These are phyloP conservation scores for Hermetia illucens DNA, from an alignment of 1,140 invertebrate genomes.

Conservation along the genomic window DNA sequence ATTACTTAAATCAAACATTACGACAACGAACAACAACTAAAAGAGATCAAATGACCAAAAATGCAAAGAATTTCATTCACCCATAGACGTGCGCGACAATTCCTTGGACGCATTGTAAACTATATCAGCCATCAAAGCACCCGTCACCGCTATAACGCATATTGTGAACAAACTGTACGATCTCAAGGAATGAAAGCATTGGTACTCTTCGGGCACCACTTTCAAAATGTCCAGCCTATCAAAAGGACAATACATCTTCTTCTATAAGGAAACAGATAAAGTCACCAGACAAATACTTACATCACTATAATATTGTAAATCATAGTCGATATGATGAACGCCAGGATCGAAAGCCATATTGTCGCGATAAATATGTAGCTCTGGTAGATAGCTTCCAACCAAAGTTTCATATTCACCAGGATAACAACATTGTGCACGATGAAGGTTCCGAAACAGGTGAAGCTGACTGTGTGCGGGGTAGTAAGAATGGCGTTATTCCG, in stretches of 20 bases:
- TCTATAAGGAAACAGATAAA: neutral
- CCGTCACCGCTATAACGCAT: neutral
- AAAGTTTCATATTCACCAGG: slow-evolving; percentile 40
- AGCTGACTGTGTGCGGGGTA: slow-evolving; percentile 31
- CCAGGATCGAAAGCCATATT: slow-evolving; percentile 40
- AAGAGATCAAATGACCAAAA: too few relatives aligned
- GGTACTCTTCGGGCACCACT: neutral
- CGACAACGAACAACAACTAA: too few relatives aligned
- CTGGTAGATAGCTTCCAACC: slow-evolving; percentile 49
- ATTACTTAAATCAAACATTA: too few relatives aligned
- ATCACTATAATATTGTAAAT: slow-evolving; percentile 41
- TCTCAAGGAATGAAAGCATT: slow-evolving; percentile 6
- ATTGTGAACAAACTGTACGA: neutral
- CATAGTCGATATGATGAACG: slow-evolving; percentile 40
- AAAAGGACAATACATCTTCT: neutral
- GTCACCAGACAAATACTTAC: slow-evolving; percentile 31
- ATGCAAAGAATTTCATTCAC: too few relatives aligned
- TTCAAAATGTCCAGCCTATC: neutral
- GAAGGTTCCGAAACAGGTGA: slow-evolving; percentile 35
- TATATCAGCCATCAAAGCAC: neutral
- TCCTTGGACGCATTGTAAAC: too few relatives aligned
- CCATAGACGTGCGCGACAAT: too few relatives aligned
- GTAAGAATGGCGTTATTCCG: slow-evolving; percentile 29
- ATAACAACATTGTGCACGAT: slow-evolving; percentile 36
- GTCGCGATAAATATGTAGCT: slow-evolving; percentile 41